phyloP scores from a whole-genome alignment of 2,888 invertebrate genomes.

The Drosophila neutralis region DNA sequence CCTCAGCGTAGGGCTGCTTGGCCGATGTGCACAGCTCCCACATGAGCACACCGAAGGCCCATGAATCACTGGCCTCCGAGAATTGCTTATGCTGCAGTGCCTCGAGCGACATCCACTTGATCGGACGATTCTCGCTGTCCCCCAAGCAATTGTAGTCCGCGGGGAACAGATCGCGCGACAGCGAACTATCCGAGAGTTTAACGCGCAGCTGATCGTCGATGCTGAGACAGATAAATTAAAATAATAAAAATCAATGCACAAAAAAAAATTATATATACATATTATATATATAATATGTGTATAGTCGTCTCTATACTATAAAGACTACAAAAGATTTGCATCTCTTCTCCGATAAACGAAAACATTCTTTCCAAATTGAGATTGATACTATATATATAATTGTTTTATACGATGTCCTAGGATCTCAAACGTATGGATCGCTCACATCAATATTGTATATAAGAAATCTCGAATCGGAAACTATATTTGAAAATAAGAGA shows the following conservation, averaged over 20 bases:
- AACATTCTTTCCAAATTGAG: not conserved
- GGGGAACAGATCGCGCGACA: conserved; percentile 96
- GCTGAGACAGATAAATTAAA: conserved; percentile 81
- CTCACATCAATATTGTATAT: not conserved
- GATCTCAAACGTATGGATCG: not conserved
- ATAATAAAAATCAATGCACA: not conserved
- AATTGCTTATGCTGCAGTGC: conserved; percentile 92
- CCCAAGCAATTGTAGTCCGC: conserved; percentile 97
- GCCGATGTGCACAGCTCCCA: conserved; percentile 97
- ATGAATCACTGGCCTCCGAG: conserved; percentile 95
- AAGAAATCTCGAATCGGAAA: not conserved
- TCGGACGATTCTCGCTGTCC: conserved; percentile 96
- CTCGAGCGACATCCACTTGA: conserved; percentile 97
- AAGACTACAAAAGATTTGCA: too few species aligned
- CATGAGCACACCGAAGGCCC: conserved; percentile 96
- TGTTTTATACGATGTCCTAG: not conserved
- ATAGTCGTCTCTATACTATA: not conserved
- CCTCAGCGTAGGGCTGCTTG: conserved; percentile 94
- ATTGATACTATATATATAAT: not conserved
- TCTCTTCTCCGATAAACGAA: not conserved
- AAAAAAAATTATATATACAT: not conserved
- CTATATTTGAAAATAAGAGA: not conserved
- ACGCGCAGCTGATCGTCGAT: conserved; percentile 92
- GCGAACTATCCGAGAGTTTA: conserved; percentile 94
- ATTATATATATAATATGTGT: not conserved